phyloP scores from a whole-genome alignment of 1,140 invertebrate genomes.

The Pseudomyrmex dendroicus region DNA sequence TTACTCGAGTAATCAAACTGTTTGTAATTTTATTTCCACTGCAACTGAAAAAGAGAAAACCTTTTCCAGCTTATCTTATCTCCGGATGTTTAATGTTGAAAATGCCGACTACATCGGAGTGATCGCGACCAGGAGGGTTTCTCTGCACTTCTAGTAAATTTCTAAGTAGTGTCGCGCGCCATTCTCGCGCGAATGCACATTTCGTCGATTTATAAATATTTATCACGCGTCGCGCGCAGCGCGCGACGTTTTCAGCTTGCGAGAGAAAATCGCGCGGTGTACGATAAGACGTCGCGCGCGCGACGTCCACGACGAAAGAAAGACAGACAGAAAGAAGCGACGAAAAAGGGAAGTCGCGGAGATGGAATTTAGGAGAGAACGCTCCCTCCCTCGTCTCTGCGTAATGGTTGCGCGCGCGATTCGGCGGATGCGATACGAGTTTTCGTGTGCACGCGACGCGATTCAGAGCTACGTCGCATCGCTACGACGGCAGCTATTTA shows the following conservation, averaged over 20 bases:
- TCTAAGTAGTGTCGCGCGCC: constrained; percentile 2
- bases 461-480: constrained; percentile 9
- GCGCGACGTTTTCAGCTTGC: constrained; percentile 17
- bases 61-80: not conserved
- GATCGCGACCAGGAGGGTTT: not conserved
- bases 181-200: constrained; percentile 2
- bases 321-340: not conserved
- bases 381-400: not conserved
- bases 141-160: constrained; percentile 7
- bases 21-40: constrained; percentile 1
- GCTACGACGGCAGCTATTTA: constrained; percentile 37
- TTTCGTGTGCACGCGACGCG: constrained; percentile 19
- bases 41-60: too few relatives aligned
- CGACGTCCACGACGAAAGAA: constrained; percentile 19
- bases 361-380: constrained; percentile 21
- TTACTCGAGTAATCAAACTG: not conserved
- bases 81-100: not conserved
- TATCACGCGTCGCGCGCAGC: constrained; percentile 11
- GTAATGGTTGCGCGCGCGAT: constrained; percentile 46
- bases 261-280: constrained; percentile 1
- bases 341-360: not conserved
- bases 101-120: not conserved
- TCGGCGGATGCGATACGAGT: constrained; percentile 35
- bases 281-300: too few relatives aligned
- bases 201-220: constrained; percentile 54